phyloP scores from a whole-genome alignment of 2,113 vertebrate species.

The Dunckerocampus dactyliophorus region DNA sequence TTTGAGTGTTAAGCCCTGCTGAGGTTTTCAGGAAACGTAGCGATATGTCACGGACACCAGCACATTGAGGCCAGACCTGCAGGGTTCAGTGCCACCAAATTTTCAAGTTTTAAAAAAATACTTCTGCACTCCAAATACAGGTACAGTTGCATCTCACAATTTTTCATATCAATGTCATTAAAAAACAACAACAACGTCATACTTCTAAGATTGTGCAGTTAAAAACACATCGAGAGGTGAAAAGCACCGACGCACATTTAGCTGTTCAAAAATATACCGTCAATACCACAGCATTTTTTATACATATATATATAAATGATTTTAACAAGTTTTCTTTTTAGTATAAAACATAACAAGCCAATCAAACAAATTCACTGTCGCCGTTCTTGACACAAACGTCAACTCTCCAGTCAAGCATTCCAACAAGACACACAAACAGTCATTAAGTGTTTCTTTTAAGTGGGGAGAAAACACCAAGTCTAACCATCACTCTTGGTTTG shows the following conservation, averaged over 20 bases:
- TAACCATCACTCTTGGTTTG: slow-evolving; percentile 73
- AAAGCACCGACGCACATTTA: slow-evolving; percentile 48
- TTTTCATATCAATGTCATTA: slow-evolving; percentile 22
- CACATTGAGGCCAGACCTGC: not conserved
- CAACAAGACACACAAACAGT: slow-evolving; percentile 80
- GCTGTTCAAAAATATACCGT: slow-evolving; percentile 37
- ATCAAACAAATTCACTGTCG: slow-evolving; percentile 79
- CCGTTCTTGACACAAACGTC: slow-evolving; percentile 56
- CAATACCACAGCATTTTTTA: slow-evolving; percentile 63
- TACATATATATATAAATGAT: slow-evolving; percentile 66
- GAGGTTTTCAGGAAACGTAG: slow-evolving; percentile 2
- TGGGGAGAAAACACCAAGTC: slow-evolving; percentile 69
- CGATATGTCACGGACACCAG: slow-evolving; percentile 7
- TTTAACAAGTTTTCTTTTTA: slow-evolving; percentile 88
- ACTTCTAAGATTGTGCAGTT: slow-evolving; percentile 46
- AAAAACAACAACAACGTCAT: slow-evolving; percentile 40
- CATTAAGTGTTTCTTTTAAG: slow-evolving; percentile 67
- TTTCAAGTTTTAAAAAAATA: slow-evolving; percentile 3
- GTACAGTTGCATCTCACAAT: slow-evolving; percentile 1
- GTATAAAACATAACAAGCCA: slow-evolving; percentile 92
- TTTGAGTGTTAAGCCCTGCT: slow-evolving; percentile 14
- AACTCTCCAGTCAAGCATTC: slow-evolving; percentile 73
- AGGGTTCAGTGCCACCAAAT: not conserved
- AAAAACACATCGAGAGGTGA: slow-evolving; percentile 40
- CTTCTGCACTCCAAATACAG: not conserved